Base-by-base conservation (phyloP, 2,797 vertebrate species). In the Hozukius guyotensis region DNA sequence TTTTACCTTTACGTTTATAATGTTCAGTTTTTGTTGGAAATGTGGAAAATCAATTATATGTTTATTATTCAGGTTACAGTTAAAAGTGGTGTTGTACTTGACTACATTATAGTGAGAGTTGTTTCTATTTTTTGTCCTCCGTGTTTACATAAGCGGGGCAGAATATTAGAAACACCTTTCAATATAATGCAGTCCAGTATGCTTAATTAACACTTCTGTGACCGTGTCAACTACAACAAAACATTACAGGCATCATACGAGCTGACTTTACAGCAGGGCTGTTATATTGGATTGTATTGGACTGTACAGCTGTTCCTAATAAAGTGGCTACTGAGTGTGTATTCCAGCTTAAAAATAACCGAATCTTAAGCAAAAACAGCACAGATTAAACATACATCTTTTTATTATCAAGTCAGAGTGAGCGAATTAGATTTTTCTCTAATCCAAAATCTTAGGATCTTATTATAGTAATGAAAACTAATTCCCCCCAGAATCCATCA, bases 381-480 rank as follows among this genome's bases (percentile, higher is more conserved):
- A 71, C 0, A 16, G 14, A 55, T 9, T 65, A 32, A 46, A 64
- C 22, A 25, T 36, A 6, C 32, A 62, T 63, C 29, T 49, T 71
- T 67, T 74, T 56, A 46, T 81, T 55, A 25, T 65, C 6, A 66
- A 0, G 9, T 57, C 49, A 29, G 14, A 78, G 12, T 32, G 61
- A 80, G 60, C 4, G 8, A 83, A 76, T 78, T 36, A 3, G 29
- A 73, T 75, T 62, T 86, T 70, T 70, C 22, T 67, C 7, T 70
- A 64, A 86, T 81, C 57, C 64, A 52, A 75, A 80, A 49, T 34
- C 60, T 42, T 60, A 56, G 66, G 63, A 78, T 80, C 68, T 77
- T 63, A 83, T 89, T 77, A 77, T 69, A 69, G 59, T 59, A 59
- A 67, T 75, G 42, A 65, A 83, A 84, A 87, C 38, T 25, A 82